Conservation (phyloP, 2,113 vertebrate genomes). For the Lucifuga dentata region DNA sequence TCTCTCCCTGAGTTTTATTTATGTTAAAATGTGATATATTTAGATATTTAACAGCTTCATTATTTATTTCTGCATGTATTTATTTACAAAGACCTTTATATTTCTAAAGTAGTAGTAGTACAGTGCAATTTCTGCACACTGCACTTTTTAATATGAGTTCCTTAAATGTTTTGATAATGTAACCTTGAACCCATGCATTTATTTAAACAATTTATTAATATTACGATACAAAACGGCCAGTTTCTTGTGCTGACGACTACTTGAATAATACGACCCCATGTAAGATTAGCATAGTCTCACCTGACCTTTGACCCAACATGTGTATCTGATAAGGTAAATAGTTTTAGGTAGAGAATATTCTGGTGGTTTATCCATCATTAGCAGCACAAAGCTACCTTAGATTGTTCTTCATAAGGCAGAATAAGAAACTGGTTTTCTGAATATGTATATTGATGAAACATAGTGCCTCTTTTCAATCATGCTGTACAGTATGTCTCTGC, state of each 20-base stretch:
- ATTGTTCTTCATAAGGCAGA: conserved; percentile 36
- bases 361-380: conserved; percentile 25
- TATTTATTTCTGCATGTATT: conserved; percentile 84
- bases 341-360: conserved; percentile 15
- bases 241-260: conserved; percentile 66
- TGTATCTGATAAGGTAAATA: conserved; percentile 17
- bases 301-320: conserved; percentile 33
- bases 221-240: conserved; percentile 41
- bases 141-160: conserved; percentile 85
- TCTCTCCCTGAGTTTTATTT: conserved; percentile 60
- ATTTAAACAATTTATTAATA: conserved; percentile 26
- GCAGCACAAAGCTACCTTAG: conserved; percentile 50
- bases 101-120: conserved; percentile 82
- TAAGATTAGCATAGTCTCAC: conserved; percentile 27
- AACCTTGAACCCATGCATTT: conserved; percentile 40
- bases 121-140: conserved; percentile 84
- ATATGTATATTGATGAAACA: conserved; percentile 67
- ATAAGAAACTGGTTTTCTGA: conserved; percentile 57
- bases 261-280: conserved; percentile 56
- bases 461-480: conserved; percentile 76
- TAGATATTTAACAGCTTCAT: conserved; percentile 81
- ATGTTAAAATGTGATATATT: conserved; percentile 79
- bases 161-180: conserved; percentile 62
- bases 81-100: conserved; percentile 84
- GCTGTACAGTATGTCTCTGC: conserved; percentile 62